Percentiles rank a stretch among this genome's conserved stretches.
Conservation (phyloP, 2,797 vertebrate species). For the Cichlasoma orientale region DNA sequence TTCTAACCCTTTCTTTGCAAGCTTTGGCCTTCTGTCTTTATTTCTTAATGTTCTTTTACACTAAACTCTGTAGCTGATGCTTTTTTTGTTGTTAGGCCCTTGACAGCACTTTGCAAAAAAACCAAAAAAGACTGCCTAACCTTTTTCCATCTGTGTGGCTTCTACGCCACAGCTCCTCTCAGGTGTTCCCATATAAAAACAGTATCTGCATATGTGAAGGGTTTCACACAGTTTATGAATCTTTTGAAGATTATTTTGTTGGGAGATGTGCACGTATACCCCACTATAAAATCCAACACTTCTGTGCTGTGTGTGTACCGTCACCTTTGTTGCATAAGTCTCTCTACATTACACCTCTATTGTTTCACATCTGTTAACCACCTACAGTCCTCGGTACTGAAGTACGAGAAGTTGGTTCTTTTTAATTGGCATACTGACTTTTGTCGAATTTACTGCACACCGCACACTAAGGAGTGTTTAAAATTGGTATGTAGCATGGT, state of each 20-base stretch:
- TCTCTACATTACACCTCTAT: background rate
- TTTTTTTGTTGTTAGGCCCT: slow-evolving; percentile 25
- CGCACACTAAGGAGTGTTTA: accelerated
- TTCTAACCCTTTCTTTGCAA: slow-evolving; percentile 34
- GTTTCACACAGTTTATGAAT: background rate
- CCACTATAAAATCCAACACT: background rate
- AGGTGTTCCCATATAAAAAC: slow-evolving; percentile 42
- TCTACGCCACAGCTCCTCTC: slow-evolving; percentile 1
- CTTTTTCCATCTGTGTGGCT: slow-evolving; percentile 18
- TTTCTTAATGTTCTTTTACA: slow-evolving; percentile 8
- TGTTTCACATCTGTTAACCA: background rate
- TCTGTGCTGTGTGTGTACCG: background rate
- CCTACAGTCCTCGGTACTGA: background rate
- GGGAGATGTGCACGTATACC: background rate
- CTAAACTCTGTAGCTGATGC: slow-evolving; percentile 11
- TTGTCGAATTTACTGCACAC: background rate
- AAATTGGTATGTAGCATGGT: background rate
- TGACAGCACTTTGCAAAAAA: slow-evolving; percentile 26
- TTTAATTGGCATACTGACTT: background rate
- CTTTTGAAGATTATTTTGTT: slow-evolving; percentile 34
- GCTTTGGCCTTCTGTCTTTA: slow-evolving; percentile 2
- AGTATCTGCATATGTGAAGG: slow-evolving; percentile 34
- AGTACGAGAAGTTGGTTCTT: background rate
- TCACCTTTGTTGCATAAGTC: background rate
- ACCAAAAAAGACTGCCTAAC: slow-evolving; percentile 1